These are phyloP conservation scores for Danio kyathit DNA, from an alignment of 2,797 vertebrate genomes.

Conservation along the genomic window DNA sequence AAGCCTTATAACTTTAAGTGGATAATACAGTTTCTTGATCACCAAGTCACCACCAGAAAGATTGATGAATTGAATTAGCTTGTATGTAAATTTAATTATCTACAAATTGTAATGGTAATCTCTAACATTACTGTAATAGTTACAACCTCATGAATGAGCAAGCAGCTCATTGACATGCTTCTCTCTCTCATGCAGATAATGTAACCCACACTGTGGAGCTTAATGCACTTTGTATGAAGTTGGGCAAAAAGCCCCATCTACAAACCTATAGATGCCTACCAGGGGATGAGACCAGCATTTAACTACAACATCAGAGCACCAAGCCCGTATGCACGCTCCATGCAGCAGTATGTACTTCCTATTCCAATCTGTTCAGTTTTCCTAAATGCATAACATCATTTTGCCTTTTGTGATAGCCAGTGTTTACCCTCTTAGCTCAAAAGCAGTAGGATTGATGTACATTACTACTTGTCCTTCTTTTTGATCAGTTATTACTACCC, in stretches of 20 bases:
- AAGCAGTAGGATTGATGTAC: neutral
- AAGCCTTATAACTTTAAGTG: too few relatives aligned
- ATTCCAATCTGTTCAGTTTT: neutral
- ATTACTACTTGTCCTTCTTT: neutral
- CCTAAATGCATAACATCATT: neutral
- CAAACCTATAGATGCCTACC: conserved; percentile 94
- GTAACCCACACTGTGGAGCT: conserved; percentile 94
- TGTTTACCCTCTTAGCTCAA: neutral
- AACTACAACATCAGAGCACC: conserved; percentile 89
- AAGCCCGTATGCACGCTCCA: conserved; percentile 83
- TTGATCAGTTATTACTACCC: conserved; percentile 95
- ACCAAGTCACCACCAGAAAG: neutral
- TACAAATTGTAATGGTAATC: neutral
- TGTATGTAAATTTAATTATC: too few relatives aligned
- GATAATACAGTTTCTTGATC: neutral
- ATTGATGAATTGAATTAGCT: neutral
- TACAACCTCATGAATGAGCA: neutral
- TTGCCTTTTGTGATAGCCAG: neutral
- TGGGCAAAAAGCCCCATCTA: conserved; percentile 97
- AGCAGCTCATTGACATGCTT: conserved; percentile 46
- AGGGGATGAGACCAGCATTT: conserved; percentile 93
- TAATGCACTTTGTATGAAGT: conserved; percentile 96
- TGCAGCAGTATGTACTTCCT: conserved; percentile 78
- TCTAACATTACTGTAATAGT: neutral
- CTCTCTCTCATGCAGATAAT: conserved; percentile 78